Base-by-base conservation (phyloP, 2,113 vertebrate species). In the Brachyistius frenatus region DNA sequence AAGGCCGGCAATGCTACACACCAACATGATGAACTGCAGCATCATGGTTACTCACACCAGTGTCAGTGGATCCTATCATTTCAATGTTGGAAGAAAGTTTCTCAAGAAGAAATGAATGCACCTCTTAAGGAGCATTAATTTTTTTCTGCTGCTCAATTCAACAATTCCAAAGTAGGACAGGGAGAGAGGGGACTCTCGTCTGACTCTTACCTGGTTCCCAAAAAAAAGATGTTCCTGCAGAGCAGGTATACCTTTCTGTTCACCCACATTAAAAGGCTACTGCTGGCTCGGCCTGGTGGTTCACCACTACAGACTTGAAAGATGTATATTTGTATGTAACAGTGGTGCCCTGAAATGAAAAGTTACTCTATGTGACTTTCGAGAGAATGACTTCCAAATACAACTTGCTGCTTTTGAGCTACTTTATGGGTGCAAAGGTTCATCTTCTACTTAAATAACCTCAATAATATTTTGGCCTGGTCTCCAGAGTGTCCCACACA, bases 291-390 rank as follows among this genome's bases (percentile, higher is more conserved):
- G 50, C 52, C 50, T 35, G 37, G 53, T 75, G 56, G 32, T 67
- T 66, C 46, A 63, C 67, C 55, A 57, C 72, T 62, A 50, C 5
- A 11, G 13, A 70, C 15, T 37, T 36, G 6, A 67, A 54, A 66
- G 13, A 80, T 66, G 15, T 72, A 72, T 49, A 61, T 73, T 62
- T 77, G 53, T 69, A 73, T 64, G 52, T 77, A 54, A 46, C 73
- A 67, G 62, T 23, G 44, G 3, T 54, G 44, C 35, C 30, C 14
- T 52, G 36, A 80, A 41, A 80, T 76, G 55, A 80, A 85, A 62
- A 54, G n/a, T 67, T 73, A 13, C 16, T 64, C 47, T 37, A 33
- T 53, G 30, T 52, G 39, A 32, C 52, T 80, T 68, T 64, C 55
- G n/a, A 54, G 46, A 80, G 11, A 73, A 44, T 46, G 23, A 23